Conservation (phyloP, 2,888 invertebrate species). For the Phrixothrix hirtus region DNA sequence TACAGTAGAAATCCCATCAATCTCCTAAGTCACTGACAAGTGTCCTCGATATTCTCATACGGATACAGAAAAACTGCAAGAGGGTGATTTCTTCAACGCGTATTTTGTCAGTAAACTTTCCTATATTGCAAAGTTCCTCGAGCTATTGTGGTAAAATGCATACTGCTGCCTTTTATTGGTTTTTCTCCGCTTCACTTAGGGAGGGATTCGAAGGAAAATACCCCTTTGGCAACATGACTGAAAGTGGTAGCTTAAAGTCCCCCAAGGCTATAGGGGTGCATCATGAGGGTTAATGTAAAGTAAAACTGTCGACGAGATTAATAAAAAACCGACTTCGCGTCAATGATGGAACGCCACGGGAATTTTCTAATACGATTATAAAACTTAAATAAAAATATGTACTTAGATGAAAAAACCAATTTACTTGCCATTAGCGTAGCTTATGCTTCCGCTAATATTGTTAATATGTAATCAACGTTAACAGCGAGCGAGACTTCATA, state of each 20-base stretch:
- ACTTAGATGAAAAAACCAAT: conserved; percentile 2
- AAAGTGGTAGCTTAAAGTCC: conserved; percentile 18
- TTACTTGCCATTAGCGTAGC: conserved; percentile 9
- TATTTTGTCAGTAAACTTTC: conserved; percentile 18
- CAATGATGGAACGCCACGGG: conserved; percentile 12
- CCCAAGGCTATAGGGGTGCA: conserved; percentile 13
- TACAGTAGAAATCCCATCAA: conserved; percentile 14
- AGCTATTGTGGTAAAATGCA: conserved; percentile 18
- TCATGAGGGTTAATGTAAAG: conserved; percentile 22
- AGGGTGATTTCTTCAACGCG: conserved; percentile 7
- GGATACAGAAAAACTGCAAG: conserved; percentile 9
- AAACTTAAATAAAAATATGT: conserved; percentile 13
- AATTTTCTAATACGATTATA: conserved; percentile 13
- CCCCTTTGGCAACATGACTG: conserved; percentile 22
- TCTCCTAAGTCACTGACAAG: conserved; percentile 9
- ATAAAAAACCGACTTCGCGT: conserved; percentile 8
- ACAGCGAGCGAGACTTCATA: background rate
- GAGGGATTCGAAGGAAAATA: conserved; percentile 14
- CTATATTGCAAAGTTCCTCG: conserved; percentile 21
- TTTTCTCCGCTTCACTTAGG: conserved; percentile 11
- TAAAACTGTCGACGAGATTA: conserved; percentile 26
- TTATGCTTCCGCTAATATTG: conserved; percentile 9
- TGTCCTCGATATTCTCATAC: conserved; percentile 11
- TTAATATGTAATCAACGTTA: conserved; percentile 11
- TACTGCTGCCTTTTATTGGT: conserved; percentile 22